Percentiles rank a stretch among this genome's conserved stretches.
These are phyloP conservation scores for Bubo scandiacus DNA, from an alignment of 2,113 vertebrate species.

Conservation along the genomic window DNA sequence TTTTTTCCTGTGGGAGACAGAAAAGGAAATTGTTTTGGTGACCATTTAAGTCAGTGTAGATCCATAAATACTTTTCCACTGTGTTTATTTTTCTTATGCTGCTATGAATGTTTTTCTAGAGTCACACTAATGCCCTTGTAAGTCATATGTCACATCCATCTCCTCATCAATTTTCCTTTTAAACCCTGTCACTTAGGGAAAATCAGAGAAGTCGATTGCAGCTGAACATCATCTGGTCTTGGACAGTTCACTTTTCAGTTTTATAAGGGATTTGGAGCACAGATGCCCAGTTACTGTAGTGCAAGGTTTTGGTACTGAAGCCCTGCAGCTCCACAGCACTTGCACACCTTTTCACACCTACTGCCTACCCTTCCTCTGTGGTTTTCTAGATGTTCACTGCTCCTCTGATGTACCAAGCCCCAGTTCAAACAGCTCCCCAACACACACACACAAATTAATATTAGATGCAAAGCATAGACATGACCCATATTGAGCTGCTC, in stretches of 20 bases:
- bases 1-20: not conserved
- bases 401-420: not conserved
- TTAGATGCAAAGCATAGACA: not conserved
- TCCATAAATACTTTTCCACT: not conserved
- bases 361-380: not conserved
- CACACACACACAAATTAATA: not conserved
- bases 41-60: not conserved
- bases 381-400: not conserved
- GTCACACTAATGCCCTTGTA: constrained; percentile 1
- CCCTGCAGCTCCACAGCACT: not conserved
- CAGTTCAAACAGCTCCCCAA: not conserved
- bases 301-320: not conserved
- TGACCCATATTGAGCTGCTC: not conserved
- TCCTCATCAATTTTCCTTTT: constrained; percentile 25
- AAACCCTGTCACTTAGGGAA: not conserved
- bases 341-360: not conserved
- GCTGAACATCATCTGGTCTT: not conserved
- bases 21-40: constrained; percentile 13
- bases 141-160: not conserved
- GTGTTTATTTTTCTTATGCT: not conserved
- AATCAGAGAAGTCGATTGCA: not conserved
- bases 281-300: not conserved
- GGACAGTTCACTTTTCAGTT: not conserved
- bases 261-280: not conserved
- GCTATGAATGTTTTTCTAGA: not conserved